Base-by-base conservation (phyloP, 2,797 vertebrate species). In the Novumbra hubbsi region DNA sequence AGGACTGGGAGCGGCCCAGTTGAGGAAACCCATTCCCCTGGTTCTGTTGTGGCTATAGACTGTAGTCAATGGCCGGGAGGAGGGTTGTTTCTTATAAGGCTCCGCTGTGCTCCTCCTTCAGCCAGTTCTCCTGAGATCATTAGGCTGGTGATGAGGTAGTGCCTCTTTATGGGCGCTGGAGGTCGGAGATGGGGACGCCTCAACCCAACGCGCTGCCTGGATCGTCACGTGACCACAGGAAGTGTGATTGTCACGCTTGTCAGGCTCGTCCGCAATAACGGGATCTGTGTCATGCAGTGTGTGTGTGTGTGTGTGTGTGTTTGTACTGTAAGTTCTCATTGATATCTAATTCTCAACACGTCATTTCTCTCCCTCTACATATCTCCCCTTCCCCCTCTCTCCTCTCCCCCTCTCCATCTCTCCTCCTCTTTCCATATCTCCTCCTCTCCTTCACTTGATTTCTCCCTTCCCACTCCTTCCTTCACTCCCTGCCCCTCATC, bases 341-440 rank as follows among this genome's bases (percentile, higher is more conserved):
- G 79, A 80, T 82, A 81, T 78, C 85, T 60, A 86, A 34, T 83
- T 80, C 82, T 77, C 60, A 70, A 69, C 70, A 78, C 73, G 72
- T 79, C 21, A 76, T 84, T 79, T 81, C 77, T 72, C 64, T 30
- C 0, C 60, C 63, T 15, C 68, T 81, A 72, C 5, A 16, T 55
- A 28, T 41, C 32, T n/a, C 65, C 32, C 3, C 34, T 0, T 62
- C 64, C 12, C 67, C 78, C 71, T 65, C 76, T 64, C 48, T 28
- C 34, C 0, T 64, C 63, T 15, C 68, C 76, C 71, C 62, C 75
- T 63, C 49, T 24, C 74, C 68, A 72, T 5, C 1, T 63, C 73
- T 50, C 71, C n/a, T n/a, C n/a, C n/a, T n/a, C 3, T 38, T 60
- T 81, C 74, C 5, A 16, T 55, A 28, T 41, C 32, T n/a, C 65